A percentile compares a stretch with the other conserved stretches of the same genome.
Conservation (phyloP, 2,797 vertebrate species). For the Phataginus tricuspis region DNA sequence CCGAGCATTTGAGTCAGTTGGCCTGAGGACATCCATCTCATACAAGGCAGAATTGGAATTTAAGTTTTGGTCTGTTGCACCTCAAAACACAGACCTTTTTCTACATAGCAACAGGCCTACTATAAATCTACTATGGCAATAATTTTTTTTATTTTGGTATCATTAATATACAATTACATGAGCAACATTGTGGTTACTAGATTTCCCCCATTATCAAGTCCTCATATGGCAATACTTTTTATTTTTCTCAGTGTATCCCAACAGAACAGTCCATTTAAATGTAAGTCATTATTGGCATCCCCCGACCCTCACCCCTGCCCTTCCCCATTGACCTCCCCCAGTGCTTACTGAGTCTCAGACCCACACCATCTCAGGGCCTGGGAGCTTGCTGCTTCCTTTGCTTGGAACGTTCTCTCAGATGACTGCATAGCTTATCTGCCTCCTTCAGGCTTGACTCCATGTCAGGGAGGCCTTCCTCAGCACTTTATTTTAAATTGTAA, state of each 20-base stretch:
- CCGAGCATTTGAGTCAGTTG: not conserved
- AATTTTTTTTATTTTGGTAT: not conserved
- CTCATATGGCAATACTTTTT: not conserved
- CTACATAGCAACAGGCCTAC: not conserved
- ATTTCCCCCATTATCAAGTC: too few relatives aligned
- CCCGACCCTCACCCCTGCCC: too few relatives aligned
- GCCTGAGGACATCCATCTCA: not conserved
- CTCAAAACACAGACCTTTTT: not conserved
- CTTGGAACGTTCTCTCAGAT: not conserved
- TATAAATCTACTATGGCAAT: not conserved
- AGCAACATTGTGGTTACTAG: too few relatives aligned
- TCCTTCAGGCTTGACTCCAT: not conserved
- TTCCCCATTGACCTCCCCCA: not conserved
- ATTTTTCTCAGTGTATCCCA: not conserved
- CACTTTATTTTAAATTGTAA: not conserved
- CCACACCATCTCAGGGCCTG: not conserved
- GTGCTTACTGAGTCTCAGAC: not conserved
- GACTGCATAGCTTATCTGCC: not conserved
- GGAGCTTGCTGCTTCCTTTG: not conserved
- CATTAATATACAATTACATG: too few relatives aligned
- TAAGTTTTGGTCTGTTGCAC: not conserved
- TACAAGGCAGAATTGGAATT: not conserved
- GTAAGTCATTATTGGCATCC: not conserved
- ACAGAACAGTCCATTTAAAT: not conserved
- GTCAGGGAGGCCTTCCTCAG: not conserved